A percentile compares a stretch with the other conserved stretches of the same genome.
Conservation (phyloP, 2,113 vertebrate species). For the Speoplatyrhinus poulsoni region DNA sequence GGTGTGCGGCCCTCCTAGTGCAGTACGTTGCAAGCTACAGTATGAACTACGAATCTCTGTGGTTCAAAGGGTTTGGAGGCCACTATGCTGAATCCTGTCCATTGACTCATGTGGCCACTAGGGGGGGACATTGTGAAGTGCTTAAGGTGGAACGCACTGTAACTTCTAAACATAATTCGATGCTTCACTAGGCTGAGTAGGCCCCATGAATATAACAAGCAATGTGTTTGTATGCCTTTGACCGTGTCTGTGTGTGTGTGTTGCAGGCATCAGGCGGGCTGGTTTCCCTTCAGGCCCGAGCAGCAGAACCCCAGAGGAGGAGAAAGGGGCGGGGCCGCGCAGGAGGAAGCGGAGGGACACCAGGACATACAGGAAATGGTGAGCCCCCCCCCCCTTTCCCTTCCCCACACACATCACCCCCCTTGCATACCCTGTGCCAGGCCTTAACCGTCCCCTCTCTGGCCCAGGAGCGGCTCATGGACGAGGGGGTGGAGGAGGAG, state of each 20-base stretch:
- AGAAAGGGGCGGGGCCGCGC: conserved; percentile 68
- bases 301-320: conserved; percentile 76
- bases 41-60: too few species aligned
- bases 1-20: too few species aligned
- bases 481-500: conserved; percentile 90
- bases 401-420: too few species aligned
- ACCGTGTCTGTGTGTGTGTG: not conserved
- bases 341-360: conserved; percentile 81
- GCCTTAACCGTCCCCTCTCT: not conserved
- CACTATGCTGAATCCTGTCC: too few species aligned
- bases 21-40: too few species aligned
- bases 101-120: too few species aligned
- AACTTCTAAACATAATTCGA: too few species aligned
- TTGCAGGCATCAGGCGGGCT: conserved; percentile 91
- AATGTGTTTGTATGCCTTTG: conserved; percentile 12
- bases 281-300: conserved; percentile 91
- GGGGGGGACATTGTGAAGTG: too few species aligned
- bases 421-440: not conserved
- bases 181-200: too few species aligned
- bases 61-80: too few species aligned
- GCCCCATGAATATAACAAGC: too few species aligned
- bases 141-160: too few species aligned
- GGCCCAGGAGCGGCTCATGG: conserved; percentile 93
- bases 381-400: conserved; percentile 5
- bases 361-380: conserved; percentile 95